These are phyloP conservation scores for Streblospio benedicti DNA, from an alignment of 1,140 invertebrate genomes.

Conservation along the genomic window DNA sequence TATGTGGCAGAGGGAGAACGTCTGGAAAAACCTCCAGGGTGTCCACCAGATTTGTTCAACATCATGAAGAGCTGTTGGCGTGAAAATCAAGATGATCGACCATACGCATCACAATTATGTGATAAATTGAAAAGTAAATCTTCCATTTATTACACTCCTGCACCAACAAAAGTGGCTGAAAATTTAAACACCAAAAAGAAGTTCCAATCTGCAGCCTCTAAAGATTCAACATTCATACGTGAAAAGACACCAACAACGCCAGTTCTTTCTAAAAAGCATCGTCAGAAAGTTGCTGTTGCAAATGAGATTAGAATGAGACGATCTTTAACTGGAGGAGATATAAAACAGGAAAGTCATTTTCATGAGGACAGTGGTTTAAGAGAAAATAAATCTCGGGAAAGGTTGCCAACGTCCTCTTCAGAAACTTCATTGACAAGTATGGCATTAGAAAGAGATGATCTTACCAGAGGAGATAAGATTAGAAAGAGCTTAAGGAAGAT, in stretches of 20 bases:
- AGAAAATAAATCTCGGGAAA: not conserved
- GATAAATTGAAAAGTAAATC: constrained; percentile 16
- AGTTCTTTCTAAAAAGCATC: not conserved
- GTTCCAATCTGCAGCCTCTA: not conserved
- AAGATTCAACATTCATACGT: no score
- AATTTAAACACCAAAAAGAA: not conserved
- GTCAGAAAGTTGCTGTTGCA: not conserved
- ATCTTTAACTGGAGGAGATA: not conserved
- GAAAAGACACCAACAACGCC: not conserved
- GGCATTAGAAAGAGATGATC: not conserved
- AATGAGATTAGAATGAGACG: not conserved
- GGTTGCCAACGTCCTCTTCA: constrained; percentile 3
- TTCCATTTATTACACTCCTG: constrained; percentile 10
- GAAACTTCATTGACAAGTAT: constrained; percentile 1
- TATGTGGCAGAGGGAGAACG: constrained; percentile 10
- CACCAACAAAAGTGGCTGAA: not conserved
- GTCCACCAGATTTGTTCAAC: constrained; percentile 8
- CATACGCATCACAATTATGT: constrained; percentile 9
- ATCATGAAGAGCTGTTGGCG: constrained; percentile 16
- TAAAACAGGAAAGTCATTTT: no score
- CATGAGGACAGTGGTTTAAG: no score
- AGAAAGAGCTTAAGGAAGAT: constrained; percentile 5
- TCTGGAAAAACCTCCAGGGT: constrained; percentile 12
- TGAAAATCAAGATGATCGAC: constrained; percentile 1
- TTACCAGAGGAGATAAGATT: not conserved